Base-by-base conservation (phyloP, 2,113 vertebrate species). In the Bujurquina vittata region DNA sequence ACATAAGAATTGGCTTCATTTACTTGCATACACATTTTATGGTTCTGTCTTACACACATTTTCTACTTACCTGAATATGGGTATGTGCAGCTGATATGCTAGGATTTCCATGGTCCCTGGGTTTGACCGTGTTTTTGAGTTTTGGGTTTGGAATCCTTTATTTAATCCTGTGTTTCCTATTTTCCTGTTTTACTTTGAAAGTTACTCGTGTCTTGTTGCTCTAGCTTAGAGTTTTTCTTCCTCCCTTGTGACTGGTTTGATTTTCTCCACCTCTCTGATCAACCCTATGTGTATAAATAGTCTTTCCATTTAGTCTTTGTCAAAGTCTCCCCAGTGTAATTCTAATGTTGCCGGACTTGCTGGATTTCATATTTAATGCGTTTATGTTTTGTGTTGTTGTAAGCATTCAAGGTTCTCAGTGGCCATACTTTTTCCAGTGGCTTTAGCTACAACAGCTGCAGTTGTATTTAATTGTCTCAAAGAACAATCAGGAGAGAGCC, bases 121-220 rank as follows among this genome's bases (percentile, higher is more conserved):
- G 22, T 46, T 46, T 67, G 14, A 8, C 14, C 0, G 43, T 7
- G 37, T 0, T 65, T 65, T 63, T 4, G 20, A 33, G 23, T 65
- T 43, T 65, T n/a, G n/a, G n/a, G n/a, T n/a, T n/a, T n/a, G n/a
- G n/a, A 26, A 46, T 65, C 22, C 61, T 46, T 43, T 3, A 4
- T 12, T 12, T 43, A 43, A 10, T 0, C 40, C 4, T 0, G 0
- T 17, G 23, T 20, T 60, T 33, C 26, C 5, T 4, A 0, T 20
- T 60, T 20, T 60, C 31, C 4, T 2, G 10, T 5, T 46, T 46
- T 49, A 49, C 15, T 61, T 61, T 35, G 0, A 20, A 18, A 61
- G 17, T 60, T 20, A 60, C 0, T 60, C 33, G 29, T 61, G 29
- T 33, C 17, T n/a, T 10, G 20, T 52, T 15, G n/a, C n/a, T 52